phyloP scores from a whole-genome alignment of 2,888 invertebrate species.

The Plagiodera versicolora region DNA sequence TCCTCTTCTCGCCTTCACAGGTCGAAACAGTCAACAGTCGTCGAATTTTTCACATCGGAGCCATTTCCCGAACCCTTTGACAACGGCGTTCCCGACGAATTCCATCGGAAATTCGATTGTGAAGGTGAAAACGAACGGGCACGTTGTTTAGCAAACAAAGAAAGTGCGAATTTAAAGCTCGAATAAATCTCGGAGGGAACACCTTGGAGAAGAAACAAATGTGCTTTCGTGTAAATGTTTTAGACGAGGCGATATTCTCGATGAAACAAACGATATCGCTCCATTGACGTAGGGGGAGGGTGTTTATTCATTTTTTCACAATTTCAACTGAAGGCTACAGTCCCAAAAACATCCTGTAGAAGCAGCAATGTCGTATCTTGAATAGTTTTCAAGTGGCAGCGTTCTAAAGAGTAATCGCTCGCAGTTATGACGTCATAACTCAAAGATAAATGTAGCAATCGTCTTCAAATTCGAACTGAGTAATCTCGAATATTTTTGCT shows the following conservation, averaged over 20 bases:
- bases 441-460: too few relatives aligned
- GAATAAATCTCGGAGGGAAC: conserved; percentile 19
- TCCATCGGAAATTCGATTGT: conserved; percentile 14
- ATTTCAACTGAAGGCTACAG: too few relatives aligned
- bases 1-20: too few relatives aligned
- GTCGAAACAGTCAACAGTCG: neutral
- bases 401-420: too few relatives aligned
- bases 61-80: neutral
- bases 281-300: too few relatives aligned
- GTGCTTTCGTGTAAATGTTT: conserved; percentile 12
- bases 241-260: conserved; percentile 7
- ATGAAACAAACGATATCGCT: conserved; percentile 11
- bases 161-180: conserved; percentile 18
- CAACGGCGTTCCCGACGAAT: neutral
- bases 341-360: too few relatives aligned
- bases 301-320: too few relatives aligned
- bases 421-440: too few relatives aligned
- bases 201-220: conserved; percentile 10
- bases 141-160: conserved; percentile 22
- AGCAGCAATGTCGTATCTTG: too few relatives aligned
- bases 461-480: too few relatives aligned
- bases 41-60: neutral
- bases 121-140: conserved; percentile 14
- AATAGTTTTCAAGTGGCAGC: too few relatives aligned
- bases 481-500: too few relatives aligned